Evolutionary conservation across 2,113 vertebrate genomes (phyloP).

Genomic region (Sorex araneus): DNA sequence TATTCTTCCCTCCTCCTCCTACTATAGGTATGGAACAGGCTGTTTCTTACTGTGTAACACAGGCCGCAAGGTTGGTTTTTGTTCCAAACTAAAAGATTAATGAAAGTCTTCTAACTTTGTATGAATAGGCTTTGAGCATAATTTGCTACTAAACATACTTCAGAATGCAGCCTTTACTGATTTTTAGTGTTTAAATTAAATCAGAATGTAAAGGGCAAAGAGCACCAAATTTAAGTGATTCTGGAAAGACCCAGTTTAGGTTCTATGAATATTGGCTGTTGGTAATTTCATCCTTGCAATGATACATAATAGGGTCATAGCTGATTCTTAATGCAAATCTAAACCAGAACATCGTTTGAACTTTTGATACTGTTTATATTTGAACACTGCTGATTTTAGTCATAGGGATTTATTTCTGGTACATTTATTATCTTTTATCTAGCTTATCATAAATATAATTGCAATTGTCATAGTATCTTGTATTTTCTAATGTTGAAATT

Average conservation of each 20-base stretch:
- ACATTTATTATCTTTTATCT: conserved; percentile 28
- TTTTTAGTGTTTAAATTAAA: conserved; percentile 47
- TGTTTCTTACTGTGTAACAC: conserved; percentile 98
- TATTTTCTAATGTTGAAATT: conserved; percentile 11
- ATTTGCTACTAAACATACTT: conserved; percentile 56
- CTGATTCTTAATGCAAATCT: conserved; percentile 62
- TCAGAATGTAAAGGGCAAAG: conserved; percentile 39
- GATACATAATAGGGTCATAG: not conserved
- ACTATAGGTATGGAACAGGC: conserved; percentile 96
- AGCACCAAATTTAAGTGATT: conserved; percentile 39
- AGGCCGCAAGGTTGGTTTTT: conserved; percentile 93
- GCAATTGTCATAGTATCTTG: not conserved
- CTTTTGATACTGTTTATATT: conserved; percentile 8
- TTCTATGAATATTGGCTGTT: conserved; percentile 48
- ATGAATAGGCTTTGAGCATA: conserved; percentile 51
- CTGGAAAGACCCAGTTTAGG: conserved; percentile 39
- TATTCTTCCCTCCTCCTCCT: conserved; percentile 36
- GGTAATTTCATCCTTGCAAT: conserved; percentile 15
- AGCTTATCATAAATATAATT: conserved; percentile 38
- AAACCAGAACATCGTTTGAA: conserved; percentile 20
- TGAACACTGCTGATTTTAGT: conserved; percentile 48
- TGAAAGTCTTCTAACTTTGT: conserved; percentile 43
- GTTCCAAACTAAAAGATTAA: conserved; percentile 19
- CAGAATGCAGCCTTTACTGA: conserved; percentile 19
- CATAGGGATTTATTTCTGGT: conserved; percentile 29